These are phyloP conservation scores for Poliocrania exsul DNA, from an alignment of 2,797 vertebrate species.

Conservation along the genomic window DNA sequence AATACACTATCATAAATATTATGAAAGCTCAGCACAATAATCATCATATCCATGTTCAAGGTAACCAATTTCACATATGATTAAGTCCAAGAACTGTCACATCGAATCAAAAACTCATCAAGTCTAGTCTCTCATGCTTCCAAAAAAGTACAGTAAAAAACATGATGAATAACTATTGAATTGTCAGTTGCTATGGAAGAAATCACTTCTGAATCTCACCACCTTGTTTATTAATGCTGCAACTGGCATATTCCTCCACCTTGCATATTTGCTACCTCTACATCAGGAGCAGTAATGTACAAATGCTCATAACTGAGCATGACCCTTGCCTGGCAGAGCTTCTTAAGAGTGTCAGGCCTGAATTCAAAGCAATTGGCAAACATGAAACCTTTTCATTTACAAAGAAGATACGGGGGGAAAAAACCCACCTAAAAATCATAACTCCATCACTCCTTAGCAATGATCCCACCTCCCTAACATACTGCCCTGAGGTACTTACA, in stretches of 20 bases:
- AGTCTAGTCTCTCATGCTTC: not conserved
- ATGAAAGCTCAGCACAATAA: not conserved
- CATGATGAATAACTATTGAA: not conserved
- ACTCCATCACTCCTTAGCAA: not conserved
- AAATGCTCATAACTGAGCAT: not conserved
- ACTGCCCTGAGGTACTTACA: not conserved
- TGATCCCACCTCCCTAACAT: not conserved
- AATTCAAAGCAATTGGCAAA: not conserved
- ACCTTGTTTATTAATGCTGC: not conserved
- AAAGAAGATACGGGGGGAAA: not conserved
- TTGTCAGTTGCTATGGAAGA: not conserved
- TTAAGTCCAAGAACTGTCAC: not conserved
- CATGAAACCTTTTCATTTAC: not conserved
- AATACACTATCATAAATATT: not conserved
- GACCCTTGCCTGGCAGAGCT: not conserved
- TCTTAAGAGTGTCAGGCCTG: not conserved
- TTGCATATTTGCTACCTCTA: not conserved
- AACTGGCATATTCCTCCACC: not conserved
- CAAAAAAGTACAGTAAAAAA: not conserved
- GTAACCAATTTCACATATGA: not conserved
- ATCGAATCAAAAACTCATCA: not conserved
- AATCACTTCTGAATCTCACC: not conserved
- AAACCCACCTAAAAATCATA: accelerated
- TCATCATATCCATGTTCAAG: not conserved
- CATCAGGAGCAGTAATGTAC: not conserved